Conservation (phyloP, 64 coral and sea anemone species). For the Porites lutea region DNA sequence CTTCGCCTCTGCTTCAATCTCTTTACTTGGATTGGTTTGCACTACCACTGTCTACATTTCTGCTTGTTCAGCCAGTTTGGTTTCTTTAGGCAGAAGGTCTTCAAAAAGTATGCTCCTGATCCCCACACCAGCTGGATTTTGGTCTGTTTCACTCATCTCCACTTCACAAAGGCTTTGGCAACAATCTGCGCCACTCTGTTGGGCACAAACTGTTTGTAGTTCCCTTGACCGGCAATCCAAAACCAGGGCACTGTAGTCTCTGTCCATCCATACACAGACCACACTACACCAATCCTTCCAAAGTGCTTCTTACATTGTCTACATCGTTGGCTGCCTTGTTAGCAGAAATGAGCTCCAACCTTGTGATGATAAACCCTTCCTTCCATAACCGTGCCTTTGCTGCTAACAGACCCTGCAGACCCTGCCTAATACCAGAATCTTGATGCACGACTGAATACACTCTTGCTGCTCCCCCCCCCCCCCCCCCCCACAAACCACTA, state of each 20-base stretch:
- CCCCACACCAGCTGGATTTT: conserved; percentile 60
- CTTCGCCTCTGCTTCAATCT: conserved; percentile 16
- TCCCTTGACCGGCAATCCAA: conserved; percentile 46
- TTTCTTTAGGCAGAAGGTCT: conserved; percentile 12
- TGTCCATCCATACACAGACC: conserved; percentile 42
- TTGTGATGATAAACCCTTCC: conserved; percentile 43
- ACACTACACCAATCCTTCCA: conserved; percentile 20
- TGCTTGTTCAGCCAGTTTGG: conserved; percentile 23
- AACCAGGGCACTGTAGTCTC: conserved; percentile 57
- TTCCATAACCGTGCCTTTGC: conserved; percentile 48
- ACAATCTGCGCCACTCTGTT: conserved; percentile 61
- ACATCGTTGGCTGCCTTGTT: conserved; percentile 66
- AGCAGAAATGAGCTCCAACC: conserved; percentile 45
- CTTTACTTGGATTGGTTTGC: too few relatives aligned
- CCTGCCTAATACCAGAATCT: conserved; percentile 5
- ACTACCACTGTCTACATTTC: conserved; percentile 20
- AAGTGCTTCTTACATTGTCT: conserved; percentile 33
- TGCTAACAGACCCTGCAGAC: conserved; percentile 41
- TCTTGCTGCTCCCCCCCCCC: not conserved
- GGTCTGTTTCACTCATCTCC: conserved; percentile 51
- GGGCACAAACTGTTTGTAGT: conserved; percentile 68
- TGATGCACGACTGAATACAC: conserved; percentile 62
- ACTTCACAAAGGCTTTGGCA: conserved; percentile 32
- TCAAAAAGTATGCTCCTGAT: conserved; percentile 27
- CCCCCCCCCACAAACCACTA: too few relatives aligned